Percentiles rank a stretch among this genome's conserved stretches.
These are phyloP conservation scores for Drosophila gaucha DNA, from an alignment of 2,888 invertebrate species.

Conservation along the genomic window DNA sequence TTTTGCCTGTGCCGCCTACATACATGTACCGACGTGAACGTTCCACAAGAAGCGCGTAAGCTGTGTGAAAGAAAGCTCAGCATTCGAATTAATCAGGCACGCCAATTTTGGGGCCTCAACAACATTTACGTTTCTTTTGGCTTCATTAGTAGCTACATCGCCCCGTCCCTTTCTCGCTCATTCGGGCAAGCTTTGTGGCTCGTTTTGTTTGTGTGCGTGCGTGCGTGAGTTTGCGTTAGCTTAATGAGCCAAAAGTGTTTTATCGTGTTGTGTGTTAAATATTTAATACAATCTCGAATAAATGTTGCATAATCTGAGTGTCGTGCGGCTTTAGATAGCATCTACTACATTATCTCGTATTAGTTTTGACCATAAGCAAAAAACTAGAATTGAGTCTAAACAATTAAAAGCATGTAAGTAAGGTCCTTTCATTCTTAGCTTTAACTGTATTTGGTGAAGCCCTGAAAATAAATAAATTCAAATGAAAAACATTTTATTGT, in stretches of 20 bases:
- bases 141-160: conserved; percentile 59
- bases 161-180: conserved; percentile 8
- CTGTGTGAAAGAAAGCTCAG: conserved; percentile 28
- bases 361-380: conserved; percentile 35
- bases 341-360: conserved; percentile 16
- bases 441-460: conserved; percentile 10
- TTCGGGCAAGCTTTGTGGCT: not conserved
- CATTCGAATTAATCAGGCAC: conserved; percentile 53
- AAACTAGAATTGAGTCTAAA: conserved; percentile 9
- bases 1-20: conserved; percentile 36
- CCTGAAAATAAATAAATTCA: not conserved
- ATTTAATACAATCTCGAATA: conserved; percentile 75
- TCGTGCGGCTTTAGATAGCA: conserved; percentile 45
- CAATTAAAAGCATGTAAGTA: conserved; percentile 30
- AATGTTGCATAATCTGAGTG: conserved; percentile 72
- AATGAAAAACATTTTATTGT: not conserved
- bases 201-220: conserved; percentile 1
- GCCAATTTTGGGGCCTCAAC: conserved; percentile 28
- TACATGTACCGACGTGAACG: conserved; percentile 30
- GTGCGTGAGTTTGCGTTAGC: conserved; percentile 42
- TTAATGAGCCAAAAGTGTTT: conserved; percentile 79
- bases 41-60: conserved; percentile 60
- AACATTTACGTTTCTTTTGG: conserved; percentile 39
- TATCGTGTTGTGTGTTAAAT: conserved; percentile 77
- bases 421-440: not conserved